A percentile compares a stretch with the other conserved stretches of the same genome.
Evolutionary conservation across 1,140 invertebrate genomes (phyloP).

Genomic region (Bombyx mandarina): DNA sequence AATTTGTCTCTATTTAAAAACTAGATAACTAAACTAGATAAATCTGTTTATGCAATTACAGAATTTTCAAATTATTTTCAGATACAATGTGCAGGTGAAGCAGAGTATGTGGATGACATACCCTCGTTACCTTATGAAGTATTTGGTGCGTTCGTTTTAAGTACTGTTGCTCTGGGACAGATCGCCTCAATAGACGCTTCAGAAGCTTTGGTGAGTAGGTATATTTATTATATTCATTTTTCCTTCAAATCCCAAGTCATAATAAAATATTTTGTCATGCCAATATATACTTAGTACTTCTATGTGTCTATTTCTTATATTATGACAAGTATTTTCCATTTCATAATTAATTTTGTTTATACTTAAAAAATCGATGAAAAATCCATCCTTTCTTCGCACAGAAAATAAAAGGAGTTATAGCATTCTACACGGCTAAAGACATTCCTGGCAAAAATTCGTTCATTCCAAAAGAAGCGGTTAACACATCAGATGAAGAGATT

Average conservation of each 20-base stretch:
- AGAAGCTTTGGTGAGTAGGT: conserved; percentile 71
- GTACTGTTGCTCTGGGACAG: conserved; percentile 69
- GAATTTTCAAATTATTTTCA: conserved; percentile 26
- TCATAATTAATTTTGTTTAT: no score
- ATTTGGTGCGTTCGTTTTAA: conserved; percentile 75
- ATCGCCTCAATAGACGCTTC: conserved; percentile 73
- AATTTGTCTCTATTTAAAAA: neutral
- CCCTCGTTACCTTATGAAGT: conserved; percentile 71
- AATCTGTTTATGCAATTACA: neutral
- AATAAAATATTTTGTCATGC: neutral
- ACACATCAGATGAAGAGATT: conserved; percentile 56
- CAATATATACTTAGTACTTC: neutral
- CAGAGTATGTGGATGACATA: conserved; percentile 77
- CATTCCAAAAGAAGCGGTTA: conserved; percentile 19
- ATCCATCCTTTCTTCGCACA: conserved; percentile 19
- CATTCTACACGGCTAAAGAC: conserved; percentile 80
- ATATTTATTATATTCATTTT: neutral
- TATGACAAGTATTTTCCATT: no score
- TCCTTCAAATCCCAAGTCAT: no score
- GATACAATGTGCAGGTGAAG: conserved; percentile 76
- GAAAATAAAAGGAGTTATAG: conserved; percentile 77
- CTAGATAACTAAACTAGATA: neutral
- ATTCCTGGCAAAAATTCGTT: conserved; percentile 80
- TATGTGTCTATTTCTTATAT: neutral
- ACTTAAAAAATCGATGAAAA: no score